Base-by-base conservation (phyloP, 2,888 invertebrate genomes). In the Trichopoda pennipes region DNA sequence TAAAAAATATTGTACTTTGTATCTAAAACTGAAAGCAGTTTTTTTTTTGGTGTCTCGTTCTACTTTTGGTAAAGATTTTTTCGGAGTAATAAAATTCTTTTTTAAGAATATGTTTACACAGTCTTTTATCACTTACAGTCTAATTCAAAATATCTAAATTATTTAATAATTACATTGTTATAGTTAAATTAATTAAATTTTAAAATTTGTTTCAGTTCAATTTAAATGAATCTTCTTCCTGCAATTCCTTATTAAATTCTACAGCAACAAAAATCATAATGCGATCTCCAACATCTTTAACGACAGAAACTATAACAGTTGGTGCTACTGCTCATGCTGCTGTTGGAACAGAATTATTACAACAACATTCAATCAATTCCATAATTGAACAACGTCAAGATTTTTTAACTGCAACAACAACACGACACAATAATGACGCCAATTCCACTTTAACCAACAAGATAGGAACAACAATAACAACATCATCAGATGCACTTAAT, bases 331-430 rank as follows among this genome's bases (percentile, higher is more conserved):
- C 83, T 76, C 60, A 70, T 69, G 78, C 72, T 85, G 86, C 87
- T 76, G 86, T 90, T 86, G 87, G 84, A 47, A 86, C 86, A 70
- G 92, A 92, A 85, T 92, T 93, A 80, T 88, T 93, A 68, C 92
- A 92, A 84, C 91, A 90, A 81, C 92, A 92, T 88, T 92, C 93
- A 63, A 93, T 93, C 81, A 93, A 93, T 87, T 92, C 92, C 3
- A 88, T 93, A 78, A 87, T 93, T 85, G 92, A 92, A 72, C 90
- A 90, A 69, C 90, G 88, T 75, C 87, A 88, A 80, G 90, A 90
- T 84, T 86, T 91, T 51, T 86, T 90, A 68, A 87, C 86, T 73
- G 60, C 73, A 60, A 35, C 55, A 56, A 35, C 55, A 56, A 42
- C 68, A 47, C 53, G 79, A 63, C 79, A 47, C 19, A 72, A 49